phyloP scores from a whole-genome alignment of 2,797 vertebrate species.

The Erethizon dorsatum region DNA sequence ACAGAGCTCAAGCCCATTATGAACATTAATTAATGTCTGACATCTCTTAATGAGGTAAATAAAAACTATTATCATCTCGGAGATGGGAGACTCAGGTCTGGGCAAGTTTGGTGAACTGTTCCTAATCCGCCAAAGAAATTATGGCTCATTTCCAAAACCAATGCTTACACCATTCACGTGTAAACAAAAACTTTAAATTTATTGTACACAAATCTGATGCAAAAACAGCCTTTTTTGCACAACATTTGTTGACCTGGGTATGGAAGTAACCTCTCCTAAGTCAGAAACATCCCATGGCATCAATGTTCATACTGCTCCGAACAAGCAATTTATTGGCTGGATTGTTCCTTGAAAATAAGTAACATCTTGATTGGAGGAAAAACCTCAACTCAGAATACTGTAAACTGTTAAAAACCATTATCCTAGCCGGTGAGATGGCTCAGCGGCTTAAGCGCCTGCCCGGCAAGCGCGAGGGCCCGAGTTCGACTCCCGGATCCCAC shows the following conservation, averaged over 20 bases:
- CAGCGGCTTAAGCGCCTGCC: too few species aligned
- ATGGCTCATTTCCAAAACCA: conserved; percentile 59
- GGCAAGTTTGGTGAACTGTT: conserved; percentile 59
- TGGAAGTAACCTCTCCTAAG: neutral
- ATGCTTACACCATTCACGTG: neutral
- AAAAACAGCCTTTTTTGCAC: conserved; percentile 37
- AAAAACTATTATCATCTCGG: conserved; percentile 67
- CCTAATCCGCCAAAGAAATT: conserved; percentile 64
- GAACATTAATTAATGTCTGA: conserved; percentile 79
- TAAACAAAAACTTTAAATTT: neutral
- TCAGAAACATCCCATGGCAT: neutral
- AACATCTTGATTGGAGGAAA: conserved; percentile 21
- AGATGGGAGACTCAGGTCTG: conserved; percentile 58
- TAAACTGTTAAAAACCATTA: too few species aligned
- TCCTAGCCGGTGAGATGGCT: too few species aligned
- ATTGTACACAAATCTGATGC: neutral
- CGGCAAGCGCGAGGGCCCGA: too few species aligned
- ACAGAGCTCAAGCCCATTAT: conserved; percentile 73
- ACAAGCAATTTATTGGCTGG: neutral
- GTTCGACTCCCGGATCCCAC: too few species aligned
- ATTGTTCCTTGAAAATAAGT: conserved; percentile 59
- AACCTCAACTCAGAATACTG: neutral
- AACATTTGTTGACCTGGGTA: neutral
- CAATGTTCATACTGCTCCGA: neutral
- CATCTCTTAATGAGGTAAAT: conserved; percentile 74